Evolutionary conservation across 2,113 vertebrate species (phyloP).

Genomic region (Psittacula cyanocephala): DNA sequence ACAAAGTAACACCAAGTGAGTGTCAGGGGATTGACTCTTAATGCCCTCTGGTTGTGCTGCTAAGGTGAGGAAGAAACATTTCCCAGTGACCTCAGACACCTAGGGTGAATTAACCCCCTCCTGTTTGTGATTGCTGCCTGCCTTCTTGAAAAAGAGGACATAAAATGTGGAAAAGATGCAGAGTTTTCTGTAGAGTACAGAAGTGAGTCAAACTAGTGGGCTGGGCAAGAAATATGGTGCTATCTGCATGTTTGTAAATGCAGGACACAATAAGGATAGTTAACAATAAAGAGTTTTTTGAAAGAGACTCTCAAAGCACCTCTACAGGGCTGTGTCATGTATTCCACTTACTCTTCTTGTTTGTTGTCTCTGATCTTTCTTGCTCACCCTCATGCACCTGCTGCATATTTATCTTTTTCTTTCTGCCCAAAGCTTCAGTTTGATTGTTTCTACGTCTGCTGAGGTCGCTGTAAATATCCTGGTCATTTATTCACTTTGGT

Average conservation of each 20-base stretch:
- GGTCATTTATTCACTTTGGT: not conserved
- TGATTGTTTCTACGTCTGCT: not conserved
- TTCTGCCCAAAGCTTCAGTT: not conserved
- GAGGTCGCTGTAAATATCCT: not conserved
- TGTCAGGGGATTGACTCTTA: not conserved
- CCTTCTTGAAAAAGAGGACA: not conserved
- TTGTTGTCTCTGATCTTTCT: not conserved
- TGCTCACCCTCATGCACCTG: not conserved
- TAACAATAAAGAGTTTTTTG: not conserved
- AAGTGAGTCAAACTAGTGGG: not conserved
- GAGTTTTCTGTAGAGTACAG: not conserved
- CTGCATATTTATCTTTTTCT: not conserved
- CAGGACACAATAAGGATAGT: not conserved
- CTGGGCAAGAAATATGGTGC: not conserved
- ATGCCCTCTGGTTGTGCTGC: not conserved
- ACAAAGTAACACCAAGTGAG: not conserved
- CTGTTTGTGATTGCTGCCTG: not conserved
- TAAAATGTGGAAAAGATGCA: not conserved
- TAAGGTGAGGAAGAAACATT: not conserved
- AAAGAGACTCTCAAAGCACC: not conserved
- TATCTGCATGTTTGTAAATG: not conserved
- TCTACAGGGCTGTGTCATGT: not conserved
- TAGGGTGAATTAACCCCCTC: not conserved
- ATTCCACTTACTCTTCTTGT: not conserved
- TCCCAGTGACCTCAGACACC: not conserved